Evolutionary conservation across 2,113 vertebrate species (phyloP).

Genomic region (Periophthalmodon schlosseri): DNA sequence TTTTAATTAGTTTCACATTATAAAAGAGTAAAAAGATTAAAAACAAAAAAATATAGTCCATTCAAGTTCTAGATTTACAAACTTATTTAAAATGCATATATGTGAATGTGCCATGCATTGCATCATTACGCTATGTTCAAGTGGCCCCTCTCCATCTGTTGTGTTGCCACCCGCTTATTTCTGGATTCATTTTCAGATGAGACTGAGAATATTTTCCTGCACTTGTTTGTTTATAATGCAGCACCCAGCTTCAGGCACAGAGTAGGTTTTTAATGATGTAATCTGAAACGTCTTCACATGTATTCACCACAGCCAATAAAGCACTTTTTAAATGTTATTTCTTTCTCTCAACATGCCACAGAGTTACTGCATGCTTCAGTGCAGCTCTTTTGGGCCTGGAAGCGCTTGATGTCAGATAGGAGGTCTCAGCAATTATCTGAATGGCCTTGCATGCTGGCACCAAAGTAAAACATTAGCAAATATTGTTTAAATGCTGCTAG

Average conservation of each 20-base stretch:
- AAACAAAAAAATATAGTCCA: background rate
- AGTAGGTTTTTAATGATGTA: conserved; percentile 44
- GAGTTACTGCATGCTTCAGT: conserved; percentile 41
- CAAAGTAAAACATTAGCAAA: conserved; percentile 61
- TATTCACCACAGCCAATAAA: conserved; percentile 56
- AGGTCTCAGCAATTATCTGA: conserved; percentile 66
- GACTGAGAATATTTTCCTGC: conserved; percentile 53
- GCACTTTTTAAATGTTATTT: conserved; percentile 62
- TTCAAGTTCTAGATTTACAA: background rate
- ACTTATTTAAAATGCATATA: conserved; percentile 53
- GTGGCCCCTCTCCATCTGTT: conserved; percentile 72
- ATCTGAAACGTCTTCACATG: conserved; percentile 62
- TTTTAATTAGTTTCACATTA: too few species aligned
- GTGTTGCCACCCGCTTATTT: conserved; percentile 53
- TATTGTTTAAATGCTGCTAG: conserved; percentile 63
- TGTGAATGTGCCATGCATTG: conserved; percentile 55
- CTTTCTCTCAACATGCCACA: conserved; percentile 60
- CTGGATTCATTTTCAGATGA: conserved; percentile 59
- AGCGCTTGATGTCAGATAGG: conserved; percentile 54
- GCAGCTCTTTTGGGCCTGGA: conserved; percentile 47
- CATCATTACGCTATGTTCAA: conserved; percentile 65
- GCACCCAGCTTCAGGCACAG: conserved; percentile 49
- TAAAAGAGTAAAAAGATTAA: background rate
- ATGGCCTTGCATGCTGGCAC: conserved; percentile 62
- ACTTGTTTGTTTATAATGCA: conserved; percentile 69